Conservation (phyloP, 2,797 vertebrate species). For the Bovichtus diacanthus region DNA sequence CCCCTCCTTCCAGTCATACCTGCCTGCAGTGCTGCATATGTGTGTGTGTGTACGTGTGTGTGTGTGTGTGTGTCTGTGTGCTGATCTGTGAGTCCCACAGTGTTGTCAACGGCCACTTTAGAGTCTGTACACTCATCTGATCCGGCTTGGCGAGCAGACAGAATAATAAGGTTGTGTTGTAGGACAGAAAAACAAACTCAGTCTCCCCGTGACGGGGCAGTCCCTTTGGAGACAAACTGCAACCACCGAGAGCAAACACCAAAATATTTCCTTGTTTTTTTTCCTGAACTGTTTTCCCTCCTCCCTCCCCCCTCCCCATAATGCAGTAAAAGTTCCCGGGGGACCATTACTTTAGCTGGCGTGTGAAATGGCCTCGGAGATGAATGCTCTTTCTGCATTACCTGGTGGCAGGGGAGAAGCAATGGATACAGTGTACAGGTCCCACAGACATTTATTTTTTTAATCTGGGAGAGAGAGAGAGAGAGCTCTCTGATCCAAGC, state of each 20-base stretch:
- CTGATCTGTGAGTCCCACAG: slow-evolving; percentile 29
- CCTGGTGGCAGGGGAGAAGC: slow-evolving; percentile 66
- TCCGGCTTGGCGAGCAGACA: slow-evolving; percentile 46
- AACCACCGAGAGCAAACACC: slow-evolving; percentile 41
- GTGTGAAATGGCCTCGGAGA: slow-evolving; percentile 79
- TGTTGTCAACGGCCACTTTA: slow-evolving; percentile 48
- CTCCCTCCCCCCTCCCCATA: slow-evolving; percentile 3
- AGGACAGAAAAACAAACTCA: slow-evolving; percentile 61
- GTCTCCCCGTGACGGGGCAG: slow-evolving; percentile 16
- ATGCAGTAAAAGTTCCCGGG: slow-evolving; percentile 78
- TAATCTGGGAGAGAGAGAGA: slow-evolving; percentile 73
- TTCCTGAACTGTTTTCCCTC: not conserved
- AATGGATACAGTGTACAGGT: slow-evolving; percentile 69
- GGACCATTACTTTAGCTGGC: slow-evolving; percentile 79
- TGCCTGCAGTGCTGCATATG: slow-evolving; percentile 37
- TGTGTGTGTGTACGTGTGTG: not conserved
- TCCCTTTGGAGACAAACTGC: slow-evolving; percentile 61
- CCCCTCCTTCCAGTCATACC: slow-evolving; percentile 27
- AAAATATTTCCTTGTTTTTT: slow-evolving; percentile 48
- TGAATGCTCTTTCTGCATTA: slow-evolving; percentile 81
- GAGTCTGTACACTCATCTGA: slow-evolving; percentile 55
- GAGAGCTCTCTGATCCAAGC: slow-evolving; percentile 62
- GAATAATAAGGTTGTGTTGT: slow-evolving; percentile 68
- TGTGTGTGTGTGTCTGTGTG: slow-evolving; percentile 36
- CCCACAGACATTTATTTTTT: slow-evolving; percentile 63